phyloP scores from a whole-genome alignment of 1,140 invertebrate genomes.

The Acromyrmex heyeri region DNA sequence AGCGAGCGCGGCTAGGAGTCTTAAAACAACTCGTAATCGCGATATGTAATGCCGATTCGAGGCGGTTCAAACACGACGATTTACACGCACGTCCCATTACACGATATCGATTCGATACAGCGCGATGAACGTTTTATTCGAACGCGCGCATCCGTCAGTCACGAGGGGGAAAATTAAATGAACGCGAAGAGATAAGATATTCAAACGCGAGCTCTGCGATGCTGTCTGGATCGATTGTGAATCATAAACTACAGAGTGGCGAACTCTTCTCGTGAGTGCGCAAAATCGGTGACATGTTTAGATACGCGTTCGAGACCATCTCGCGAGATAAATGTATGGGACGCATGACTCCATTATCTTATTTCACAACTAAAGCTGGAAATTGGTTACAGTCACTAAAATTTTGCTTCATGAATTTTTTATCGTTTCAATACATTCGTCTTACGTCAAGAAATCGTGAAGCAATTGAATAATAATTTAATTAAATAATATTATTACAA shows the following conservation, averaged over 20 bases:
- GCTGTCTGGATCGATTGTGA: conserved; percentile 2
- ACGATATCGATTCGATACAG: conserved; percentile 47
- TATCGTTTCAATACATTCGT: not conserved
- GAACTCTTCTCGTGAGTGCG: conserved; percentile 25
- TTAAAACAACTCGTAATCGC: conserved; percentile 48
- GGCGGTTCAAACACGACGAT: conserved; percentile 31
- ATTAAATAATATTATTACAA: not conserved
- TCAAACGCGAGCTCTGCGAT: not conserved
- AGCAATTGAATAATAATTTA: not conserved
- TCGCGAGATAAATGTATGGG: not conserved
- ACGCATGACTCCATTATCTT: conserved; percentile 4
- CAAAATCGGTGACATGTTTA: conserved; percentile 41
- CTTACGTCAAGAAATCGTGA: not conserved
- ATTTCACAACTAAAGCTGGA: not conserved
- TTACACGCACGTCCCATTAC: conserved; percentile 52
- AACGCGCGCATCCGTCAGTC: conserved; percentile 26
- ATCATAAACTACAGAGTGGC: conserved; percentile 19
- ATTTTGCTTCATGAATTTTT: not conserved
- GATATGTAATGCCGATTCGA: conserved; percentile 42
- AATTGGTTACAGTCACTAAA: not conserved
- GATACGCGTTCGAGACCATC: conserved; percentile 5
- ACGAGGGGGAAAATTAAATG: conserved; percentile 35
- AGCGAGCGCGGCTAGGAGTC: conserved; percentile 28
- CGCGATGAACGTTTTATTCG: conserved; percentile 34
- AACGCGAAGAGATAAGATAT: conserved; percentile 29